These are phyloP conservation scores for Mimas tiliae DNA, from an alignment of 2,888 invertebrate genomes.

Conservation along the genomic window DNA sequence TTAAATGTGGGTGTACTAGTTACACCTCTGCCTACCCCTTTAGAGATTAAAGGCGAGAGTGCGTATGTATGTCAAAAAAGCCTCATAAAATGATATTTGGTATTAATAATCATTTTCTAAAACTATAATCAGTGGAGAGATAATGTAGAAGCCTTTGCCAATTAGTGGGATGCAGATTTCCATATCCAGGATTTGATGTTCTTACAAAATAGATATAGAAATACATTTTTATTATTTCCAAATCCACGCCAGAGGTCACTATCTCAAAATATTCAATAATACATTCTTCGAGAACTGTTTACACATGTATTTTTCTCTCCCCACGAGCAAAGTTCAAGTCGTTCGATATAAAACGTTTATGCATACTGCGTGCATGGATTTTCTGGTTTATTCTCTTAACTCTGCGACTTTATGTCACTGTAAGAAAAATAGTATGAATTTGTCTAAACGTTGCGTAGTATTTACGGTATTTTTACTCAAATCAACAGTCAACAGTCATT, in stretches of 20 bases:
- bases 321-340: conserved; percentile 44
- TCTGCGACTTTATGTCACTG: background rate
- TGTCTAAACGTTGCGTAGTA: too few relatives aligned
- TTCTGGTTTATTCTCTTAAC: conserved; percentile 1
- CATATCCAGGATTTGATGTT: background rate
- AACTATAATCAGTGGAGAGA: too few relatives aligned
- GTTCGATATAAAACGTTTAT: conserved; percentile 47
- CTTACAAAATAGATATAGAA: background rate
- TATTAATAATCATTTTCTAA: too few relatives aligned
- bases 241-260: conserved; percentile 34
- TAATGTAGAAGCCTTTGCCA: too few relatives aligned
- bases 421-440: background rate
- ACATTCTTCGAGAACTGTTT: conserved; percentile 46
- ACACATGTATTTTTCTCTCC: conserved; percentile 47
- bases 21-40: too few relatives aligned
- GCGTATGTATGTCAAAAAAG: too few relatives aligned
- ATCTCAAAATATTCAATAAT: conserved; percentile 39
- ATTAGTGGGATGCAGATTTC: too few relatives aligned
- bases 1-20: too few relatives aligned
- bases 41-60: too few relatives aligned
- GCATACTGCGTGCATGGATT: conserved; percentile 10
- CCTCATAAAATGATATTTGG: too few relatives aligned
- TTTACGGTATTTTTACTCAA: too few relatives aligned
- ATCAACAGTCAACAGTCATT: too few relatives aligned
- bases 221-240: background rate